These are phyloP conservation scores for Podabrus alpinus DNA, from an alignment of 2,888 invertebrate species.

Conservation along the genomic window DNA sequence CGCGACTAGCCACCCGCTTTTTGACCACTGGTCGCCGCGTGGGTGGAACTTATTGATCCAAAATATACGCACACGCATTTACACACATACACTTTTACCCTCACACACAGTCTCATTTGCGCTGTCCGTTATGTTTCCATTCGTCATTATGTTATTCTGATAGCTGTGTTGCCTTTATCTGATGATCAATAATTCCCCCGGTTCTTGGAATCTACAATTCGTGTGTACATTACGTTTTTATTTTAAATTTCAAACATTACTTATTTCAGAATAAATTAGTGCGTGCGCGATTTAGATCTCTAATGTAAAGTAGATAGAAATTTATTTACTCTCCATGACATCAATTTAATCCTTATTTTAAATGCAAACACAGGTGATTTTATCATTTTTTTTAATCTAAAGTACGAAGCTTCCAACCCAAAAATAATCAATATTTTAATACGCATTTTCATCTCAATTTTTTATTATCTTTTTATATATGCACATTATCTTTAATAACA, in stretches of 20 bases:
- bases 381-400: slow-evolving; percentile 41
- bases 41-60: slow-evolving; percentile 56
- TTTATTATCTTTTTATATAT: slow-evolving; percentile 33
- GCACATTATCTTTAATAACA: background rate
- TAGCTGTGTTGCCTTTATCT: slow-evolving; percentile 53
- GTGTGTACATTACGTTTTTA: slow-evolving; percentile 41
- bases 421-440: slow-evolving; percentile 39
- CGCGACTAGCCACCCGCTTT: slow-evolving; percentile 48
- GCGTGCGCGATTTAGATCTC: slow-evolving; percentile 24
- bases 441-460: slow-evolving; percentile 36
- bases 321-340: slow-evolving; percentile 13
- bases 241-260: slow-evolving; percentile 38
- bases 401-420: slow-evolving; percentile 31
- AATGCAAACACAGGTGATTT: slow-evolving; percentile 44
- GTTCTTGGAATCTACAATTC: slow-evolving; percentile 47
- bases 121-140: slow-evolving; percentile 55
- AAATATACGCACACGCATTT: slow-evolving; percentile 47
- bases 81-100: slow-evolving; percentile 46
- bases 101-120: slow-evolving; percentile 47
- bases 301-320: slow-evolving; percentile 11
- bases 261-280: slow-evolving; percentile 19
- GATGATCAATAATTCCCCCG: slow-evolving; percentile 54
- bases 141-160: slow-evolving; percentile 54
- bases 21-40: slow-evolving; percentile 56
- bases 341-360: slow-evolving; percentile 25